phyloP scores from a whole-genome alignment of 2,888 invertebrate genomes.

The Scaptomyza flava region DNA sequence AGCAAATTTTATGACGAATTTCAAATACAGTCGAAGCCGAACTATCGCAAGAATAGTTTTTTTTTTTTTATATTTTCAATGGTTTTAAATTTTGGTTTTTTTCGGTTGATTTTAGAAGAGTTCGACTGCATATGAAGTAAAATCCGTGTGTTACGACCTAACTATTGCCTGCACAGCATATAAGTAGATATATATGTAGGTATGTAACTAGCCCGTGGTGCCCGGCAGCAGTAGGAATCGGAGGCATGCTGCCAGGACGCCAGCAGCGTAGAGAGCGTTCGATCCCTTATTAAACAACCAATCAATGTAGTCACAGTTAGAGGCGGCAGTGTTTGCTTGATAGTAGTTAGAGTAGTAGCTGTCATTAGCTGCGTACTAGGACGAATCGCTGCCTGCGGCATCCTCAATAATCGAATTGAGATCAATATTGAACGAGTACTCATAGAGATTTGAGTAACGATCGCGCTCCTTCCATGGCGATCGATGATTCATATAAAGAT shows the following conservation, averaged over 20 bases:
- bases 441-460: conserved; percentile 84
- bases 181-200: neutral
- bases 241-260: conserved; percentile 46
- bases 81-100: neutral
- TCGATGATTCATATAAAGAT: conserved; percentile 84
- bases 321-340: conserved; percentile 52
- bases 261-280: conserved; percentile 11
- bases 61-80: neutral
- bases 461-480: conserved; percentile 84
- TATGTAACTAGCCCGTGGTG: conserved; percentile 27
- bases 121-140: conserved; percentile 10
- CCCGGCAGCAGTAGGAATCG: conserved; percentile 61
- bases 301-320: conserved; percentile 62
- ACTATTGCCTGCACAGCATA: conserved; percentile 24
- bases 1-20: conserved; percentile 25
- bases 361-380: conserved; percentile 83
- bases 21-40: conserved; percentile 9
- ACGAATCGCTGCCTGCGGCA: conserved; percentile 84
- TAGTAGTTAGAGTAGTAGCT: conserved; percentile 22
- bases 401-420: conserved; percentile 85
- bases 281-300: conserved; percentile 67
- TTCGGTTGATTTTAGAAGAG: neutral
- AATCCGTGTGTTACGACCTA: conserved; percentile 37
- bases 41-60: neutral
- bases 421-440: conserved; percentile 85